Percentiles rank a stretch among this genome's conserved stretches.
phyloP scores from a whole-genome alignment of 2,797 vertebrate genomes.

The Onychomys arenicola region DNA sequence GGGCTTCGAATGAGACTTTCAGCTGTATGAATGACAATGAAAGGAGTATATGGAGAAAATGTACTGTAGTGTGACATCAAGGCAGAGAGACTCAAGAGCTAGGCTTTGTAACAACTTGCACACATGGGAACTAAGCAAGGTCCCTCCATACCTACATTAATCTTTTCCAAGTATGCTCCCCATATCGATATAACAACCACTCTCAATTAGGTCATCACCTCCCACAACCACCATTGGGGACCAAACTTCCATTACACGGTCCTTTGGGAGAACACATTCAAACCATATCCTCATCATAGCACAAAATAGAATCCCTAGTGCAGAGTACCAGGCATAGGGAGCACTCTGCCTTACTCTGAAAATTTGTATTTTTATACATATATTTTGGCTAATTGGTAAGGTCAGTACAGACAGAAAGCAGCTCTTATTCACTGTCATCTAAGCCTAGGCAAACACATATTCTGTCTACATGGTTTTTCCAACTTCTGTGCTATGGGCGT shows the following conservation, averaged over 20 bases:
- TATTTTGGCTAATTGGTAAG: neutral
- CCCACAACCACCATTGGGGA: neutral
- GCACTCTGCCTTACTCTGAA: neutral
- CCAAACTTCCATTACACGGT: neutral
- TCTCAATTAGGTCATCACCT: neutral
- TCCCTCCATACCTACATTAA: neutral
- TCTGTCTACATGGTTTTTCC: neutral
- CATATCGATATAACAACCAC: neutral
- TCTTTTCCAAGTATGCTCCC: neutral
- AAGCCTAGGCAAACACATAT: neutral
- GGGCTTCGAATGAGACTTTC: neutral
- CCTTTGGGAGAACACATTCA: neutral
- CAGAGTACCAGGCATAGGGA: neutral
- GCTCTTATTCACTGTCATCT: neutral
- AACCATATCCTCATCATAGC: neutral
- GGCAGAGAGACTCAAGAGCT: neutral
- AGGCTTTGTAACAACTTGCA: neutral
- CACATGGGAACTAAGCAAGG: neutral
- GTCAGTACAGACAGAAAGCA: neutral
- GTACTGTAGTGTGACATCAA: neutral
- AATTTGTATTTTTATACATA: neutral
- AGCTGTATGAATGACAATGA: neutral
- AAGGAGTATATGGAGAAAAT: neutral
- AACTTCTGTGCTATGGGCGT: fast-evolving
- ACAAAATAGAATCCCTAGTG: too few species aligned